Percentiles rank a stretch among this genome's conserved stretches.
Evolutionary conservation across 2,797 vertebrate species (phyloP).

Genomic region (Vipera latastei): DNA sequence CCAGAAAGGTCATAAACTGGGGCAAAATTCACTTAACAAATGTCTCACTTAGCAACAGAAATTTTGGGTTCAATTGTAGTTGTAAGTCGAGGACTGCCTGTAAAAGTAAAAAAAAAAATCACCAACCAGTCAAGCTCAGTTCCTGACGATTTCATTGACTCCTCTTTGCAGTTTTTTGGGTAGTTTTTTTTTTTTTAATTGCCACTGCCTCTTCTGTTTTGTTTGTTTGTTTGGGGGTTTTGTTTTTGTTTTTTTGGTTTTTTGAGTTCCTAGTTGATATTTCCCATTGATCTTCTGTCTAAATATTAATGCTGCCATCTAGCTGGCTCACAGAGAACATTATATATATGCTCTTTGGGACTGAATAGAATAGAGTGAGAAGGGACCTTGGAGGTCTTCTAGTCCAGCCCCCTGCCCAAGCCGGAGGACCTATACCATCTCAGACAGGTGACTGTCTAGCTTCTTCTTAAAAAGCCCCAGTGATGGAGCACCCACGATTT

Average conservation of each 20-base stretch:
- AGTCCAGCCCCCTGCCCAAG: no score
- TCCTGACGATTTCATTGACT: neutral
- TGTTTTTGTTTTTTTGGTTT: neutral
- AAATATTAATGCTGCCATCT: neutral
- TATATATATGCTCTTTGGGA: neutral
- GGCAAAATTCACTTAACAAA: neutral
- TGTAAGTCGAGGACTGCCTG: neutral
- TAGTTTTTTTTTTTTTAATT: neutral
- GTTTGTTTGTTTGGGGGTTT: neutral
- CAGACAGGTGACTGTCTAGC: no score
- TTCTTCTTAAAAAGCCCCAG: no score
- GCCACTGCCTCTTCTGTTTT: neutral
- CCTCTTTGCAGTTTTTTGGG: neutral
- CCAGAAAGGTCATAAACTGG: no score
- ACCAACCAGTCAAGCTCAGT: neutral
- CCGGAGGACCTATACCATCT: no score
- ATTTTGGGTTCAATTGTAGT: neutral
- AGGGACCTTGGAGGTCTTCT: no score
- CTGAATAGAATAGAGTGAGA: no score
- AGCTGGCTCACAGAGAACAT: neutral
- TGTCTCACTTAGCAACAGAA: neutral
- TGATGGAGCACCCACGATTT: no score
- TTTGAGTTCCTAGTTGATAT: neutral
- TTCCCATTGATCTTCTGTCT: neutral
- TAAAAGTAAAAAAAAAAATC: neutral